Conservation (phyloP, 1,140 invertebrate species). For the Zaprionus vittiger region DNA sequence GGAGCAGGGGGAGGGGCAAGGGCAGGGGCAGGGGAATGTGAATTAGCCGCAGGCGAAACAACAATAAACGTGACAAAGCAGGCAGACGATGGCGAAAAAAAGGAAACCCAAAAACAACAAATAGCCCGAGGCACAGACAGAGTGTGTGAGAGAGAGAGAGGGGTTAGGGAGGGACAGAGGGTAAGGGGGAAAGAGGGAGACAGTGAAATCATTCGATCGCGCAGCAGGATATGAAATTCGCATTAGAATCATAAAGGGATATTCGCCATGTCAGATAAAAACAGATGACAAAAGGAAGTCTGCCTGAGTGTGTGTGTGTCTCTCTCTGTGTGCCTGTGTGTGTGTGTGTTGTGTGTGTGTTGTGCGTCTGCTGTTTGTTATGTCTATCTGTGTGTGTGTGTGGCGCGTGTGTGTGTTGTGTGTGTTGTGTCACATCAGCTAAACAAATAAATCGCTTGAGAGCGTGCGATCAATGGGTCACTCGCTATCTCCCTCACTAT, state of each 20-base stretch:
- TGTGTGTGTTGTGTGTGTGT: constrained; percentile 27
- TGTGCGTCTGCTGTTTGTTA: constrained; percentile 27
- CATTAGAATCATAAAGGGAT: constrained; percentile 67
- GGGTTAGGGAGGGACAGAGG: background rate
- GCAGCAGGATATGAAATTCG: constrained; percentile 57
- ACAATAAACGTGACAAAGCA: constrained; percentile 22
- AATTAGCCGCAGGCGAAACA: constrained; percentile 23
- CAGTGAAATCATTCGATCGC: constrained; percentile 21
- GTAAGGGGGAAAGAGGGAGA: background rate
- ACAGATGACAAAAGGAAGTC: constrained; percentile 25
- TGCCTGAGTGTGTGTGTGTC: constrained; percentile 7
- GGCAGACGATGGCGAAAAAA: background rate
- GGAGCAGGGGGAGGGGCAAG: background rate
- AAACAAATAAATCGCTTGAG: constrained; percentile 63
- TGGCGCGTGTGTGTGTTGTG: constrained; percentile 10
- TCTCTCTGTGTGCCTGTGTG: constrained; percentile 11
- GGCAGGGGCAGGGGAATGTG: background rate
- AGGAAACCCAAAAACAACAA: constrained; percentile 25
- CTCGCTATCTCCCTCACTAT: background rate
- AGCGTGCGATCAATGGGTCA: constrained; percentile 23
- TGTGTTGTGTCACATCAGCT: constrained; percentile 42
- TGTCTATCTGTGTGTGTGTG: background rate
- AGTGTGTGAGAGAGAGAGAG: background rate
- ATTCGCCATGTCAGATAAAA: constrained; percentile 41
- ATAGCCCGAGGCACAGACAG: constrained; percentile 15